A percentile compares a stretch with the other conserved stretches of the same genome.
Conservation (phyloP, 1,140 invertebrate species). For the Atopsyche davidsoni region DNA sequence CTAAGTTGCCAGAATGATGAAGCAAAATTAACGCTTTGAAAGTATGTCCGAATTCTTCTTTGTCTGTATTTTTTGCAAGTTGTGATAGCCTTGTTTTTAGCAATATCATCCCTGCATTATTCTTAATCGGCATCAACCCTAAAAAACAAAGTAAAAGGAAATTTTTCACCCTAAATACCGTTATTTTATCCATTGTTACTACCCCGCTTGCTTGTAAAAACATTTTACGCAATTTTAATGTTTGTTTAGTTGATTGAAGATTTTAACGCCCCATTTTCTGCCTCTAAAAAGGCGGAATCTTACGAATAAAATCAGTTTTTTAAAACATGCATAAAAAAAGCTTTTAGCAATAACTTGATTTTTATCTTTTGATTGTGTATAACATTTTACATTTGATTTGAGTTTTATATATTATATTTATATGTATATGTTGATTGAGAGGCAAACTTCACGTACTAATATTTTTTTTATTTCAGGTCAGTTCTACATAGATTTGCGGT, state of each 20-base stretch:
- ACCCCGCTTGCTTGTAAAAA: background rate
- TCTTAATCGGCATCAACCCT: background rate
- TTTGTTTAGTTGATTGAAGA: constrained; percentile 29
- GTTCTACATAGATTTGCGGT: too few relatives aligned
- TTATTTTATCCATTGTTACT: background rate
- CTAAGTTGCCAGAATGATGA: constrained; percentile 10
- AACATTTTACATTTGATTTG: too few relatives aligned
- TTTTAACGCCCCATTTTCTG: constrained; percentile 18
- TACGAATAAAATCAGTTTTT: too few relatives aligned
- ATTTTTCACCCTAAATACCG: constrained; percentile 2
- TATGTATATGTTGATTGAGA: too few relatives aligned
- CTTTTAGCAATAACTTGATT: too few relatives aligned
- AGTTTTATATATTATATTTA: too few relatives aligned
- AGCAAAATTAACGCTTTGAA: constrained; percentile 7
- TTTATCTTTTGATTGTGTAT: too few relatives aligned
- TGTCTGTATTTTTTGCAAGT: constrained; percentile 1
- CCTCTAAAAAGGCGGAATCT: background rate
- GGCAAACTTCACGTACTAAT: too few relatives aligned
- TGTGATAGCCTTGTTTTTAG: constrained; percentile 4
- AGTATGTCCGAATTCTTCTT: too few relatives aligned
- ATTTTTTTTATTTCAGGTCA: too few relatives aligned
- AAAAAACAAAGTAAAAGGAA: constrained; percentile 8
- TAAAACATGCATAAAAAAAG: too few relatives aligned
- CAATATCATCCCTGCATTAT: constrained; percentile 10
- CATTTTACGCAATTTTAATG: constrained; percentile 22